Conservation (phyloP, 2,888 invertebrate species). For the Tigriopus californicus region DNA sequence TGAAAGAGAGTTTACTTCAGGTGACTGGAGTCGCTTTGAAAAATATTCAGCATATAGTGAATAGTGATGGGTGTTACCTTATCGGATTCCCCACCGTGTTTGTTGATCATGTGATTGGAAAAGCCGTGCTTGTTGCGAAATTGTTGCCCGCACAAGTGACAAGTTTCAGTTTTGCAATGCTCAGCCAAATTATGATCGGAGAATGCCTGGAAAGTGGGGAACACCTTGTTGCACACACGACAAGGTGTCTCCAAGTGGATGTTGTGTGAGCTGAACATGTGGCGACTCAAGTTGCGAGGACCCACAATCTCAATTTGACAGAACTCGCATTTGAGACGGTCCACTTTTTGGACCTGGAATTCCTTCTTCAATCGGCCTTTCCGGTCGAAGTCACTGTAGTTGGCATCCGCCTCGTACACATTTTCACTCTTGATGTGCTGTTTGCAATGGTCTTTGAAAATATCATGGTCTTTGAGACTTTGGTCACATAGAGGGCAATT, state of each 20-base stretch:
- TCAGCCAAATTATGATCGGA: not conserved
- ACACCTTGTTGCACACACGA: not conserved
- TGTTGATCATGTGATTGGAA: not conserved
- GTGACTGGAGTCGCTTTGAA: too few relatives aligned
- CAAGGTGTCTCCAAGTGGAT: not conserved
- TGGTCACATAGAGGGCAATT: not conserved
- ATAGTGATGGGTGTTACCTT: too few relatives aligned
- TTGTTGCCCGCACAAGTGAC: slow-evolving; percentile 1
- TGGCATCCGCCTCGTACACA: not conserved
- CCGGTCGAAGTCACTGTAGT: not conserved
- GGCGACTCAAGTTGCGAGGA: not conserved
- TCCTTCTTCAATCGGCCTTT: too few relatives aligned
- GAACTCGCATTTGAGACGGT: not conserved
- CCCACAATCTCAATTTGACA: not conserved
- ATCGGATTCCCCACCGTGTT: not conserved
- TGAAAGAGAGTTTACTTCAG: too few relatives aligned
- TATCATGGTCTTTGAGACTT: not conserved
- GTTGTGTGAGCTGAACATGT: not conserved
- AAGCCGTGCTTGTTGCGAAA: not conserved
- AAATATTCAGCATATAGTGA: too few relatives aligned
- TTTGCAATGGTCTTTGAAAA: not conserved
- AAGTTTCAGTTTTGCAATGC: not conserved
- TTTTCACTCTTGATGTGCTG: not conserved
- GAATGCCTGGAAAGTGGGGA: not conserved
- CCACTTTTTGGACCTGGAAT: not conserved